These are phyloP conservation scores for Sorex araneus DNA, from an alignment of 2,113 vertebrate genomes.

Conservation along the genomic window DNA sequence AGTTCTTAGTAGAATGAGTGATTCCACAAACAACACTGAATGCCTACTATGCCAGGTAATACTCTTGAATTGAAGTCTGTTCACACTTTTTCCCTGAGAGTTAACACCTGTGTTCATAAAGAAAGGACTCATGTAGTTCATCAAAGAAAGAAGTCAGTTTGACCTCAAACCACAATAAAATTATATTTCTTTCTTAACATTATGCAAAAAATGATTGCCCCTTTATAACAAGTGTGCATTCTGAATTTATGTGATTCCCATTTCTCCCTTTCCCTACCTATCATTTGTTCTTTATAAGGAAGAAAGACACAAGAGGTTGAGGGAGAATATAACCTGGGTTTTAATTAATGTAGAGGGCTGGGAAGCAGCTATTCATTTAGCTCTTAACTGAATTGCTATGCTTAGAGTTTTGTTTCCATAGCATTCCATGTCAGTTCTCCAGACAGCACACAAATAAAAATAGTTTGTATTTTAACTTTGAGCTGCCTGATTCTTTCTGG, in stretches of 20 bases:
- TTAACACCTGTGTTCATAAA: neutral
- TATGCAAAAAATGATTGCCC: slow-evolving; percentile 6
- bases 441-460: slow-evolving; percentile 48
- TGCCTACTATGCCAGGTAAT: neutral
- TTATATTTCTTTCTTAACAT: slow-evolving; percentile 35
- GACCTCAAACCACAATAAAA: slow-evolving; percentile 6
- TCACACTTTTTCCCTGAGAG: neutral
- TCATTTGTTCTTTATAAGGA: neutral
- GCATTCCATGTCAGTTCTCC: slow-evolving; percentile 23
- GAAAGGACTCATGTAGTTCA: neutral
- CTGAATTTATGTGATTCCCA: neutral
- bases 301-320: neutral
- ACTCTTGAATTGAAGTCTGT: slow-evolving; percentile 11
- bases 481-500: slow-evolving; percentile 63
- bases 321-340: neutral
- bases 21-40: neutral
- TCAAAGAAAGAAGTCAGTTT: neutral
- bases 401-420: slow-evolving; percentile 9
- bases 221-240: neutral
- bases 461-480: slow-evolving; percentile 52
- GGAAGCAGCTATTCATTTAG: neutral
- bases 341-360: neutral
- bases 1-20: neutral
- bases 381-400: neutral
- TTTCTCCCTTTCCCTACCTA: neutral